These are phyloP conservation scores for Peromyscus polionotus DNA, from an alignment of 2,113 vertebrate genomes.

Conservation along the genomic window DNA sequence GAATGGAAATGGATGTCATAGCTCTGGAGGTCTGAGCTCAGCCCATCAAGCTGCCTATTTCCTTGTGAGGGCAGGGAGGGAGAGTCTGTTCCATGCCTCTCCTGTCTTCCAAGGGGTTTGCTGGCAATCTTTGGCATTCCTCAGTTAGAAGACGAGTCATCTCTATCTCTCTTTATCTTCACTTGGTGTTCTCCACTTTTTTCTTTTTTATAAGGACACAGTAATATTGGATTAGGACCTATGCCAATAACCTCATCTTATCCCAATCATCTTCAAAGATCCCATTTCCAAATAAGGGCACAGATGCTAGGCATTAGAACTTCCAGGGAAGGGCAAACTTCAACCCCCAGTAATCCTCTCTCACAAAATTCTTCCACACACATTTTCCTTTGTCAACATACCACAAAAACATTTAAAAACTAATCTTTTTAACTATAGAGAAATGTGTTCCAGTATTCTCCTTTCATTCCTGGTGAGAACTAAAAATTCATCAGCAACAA, in stretches of 20 bases:
- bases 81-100: background rate
- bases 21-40: background rate
- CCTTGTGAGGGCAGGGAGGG: background rate
- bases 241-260: background rate
- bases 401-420: background rate
- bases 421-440: background rate
- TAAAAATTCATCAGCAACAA: background rate
- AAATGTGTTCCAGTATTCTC: background rate
- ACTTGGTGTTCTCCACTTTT: background rate
- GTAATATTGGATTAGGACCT: background rate
- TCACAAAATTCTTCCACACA: background rate
- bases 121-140: background rate
- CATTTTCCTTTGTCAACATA: background rate
- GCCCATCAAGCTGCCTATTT: background rate
- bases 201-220: slow-evolving; percentile 8
- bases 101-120: background rate
- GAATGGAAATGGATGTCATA: background rate
- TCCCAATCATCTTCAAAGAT: background rate
- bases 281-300: slow-evolving; percentile 17
- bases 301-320: background rate
- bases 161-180: background rate
- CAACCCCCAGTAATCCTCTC: background rate
- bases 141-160: background rate
- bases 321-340: background rate
- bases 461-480: background rate